These are phyloP conservation scores for Caenorhabditis macrosperma DNA, from an alignment of 2,888 invertebrate species.

Conservation along the genomic window DNA sequence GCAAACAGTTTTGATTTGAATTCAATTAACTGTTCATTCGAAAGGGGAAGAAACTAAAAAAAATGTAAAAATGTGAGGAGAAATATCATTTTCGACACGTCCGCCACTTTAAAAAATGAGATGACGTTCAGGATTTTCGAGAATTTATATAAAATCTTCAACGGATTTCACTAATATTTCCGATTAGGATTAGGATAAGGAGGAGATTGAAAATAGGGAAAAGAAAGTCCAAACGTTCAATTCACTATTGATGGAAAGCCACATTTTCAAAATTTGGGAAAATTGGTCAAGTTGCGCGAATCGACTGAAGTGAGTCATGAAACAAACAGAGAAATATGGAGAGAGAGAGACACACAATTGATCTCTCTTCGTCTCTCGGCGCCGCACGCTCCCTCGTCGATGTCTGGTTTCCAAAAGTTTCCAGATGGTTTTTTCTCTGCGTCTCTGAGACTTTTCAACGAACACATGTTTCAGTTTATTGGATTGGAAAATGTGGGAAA, in stretches of 20 bases:
- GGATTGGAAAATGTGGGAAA: neutral
- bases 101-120: neutral
- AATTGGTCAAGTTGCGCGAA: constrained; percentile 1
- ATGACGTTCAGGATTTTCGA: constrained; percentile 1
- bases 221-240: constrained; percentile 16
- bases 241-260: no score
- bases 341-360: no score
- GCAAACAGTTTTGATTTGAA: neutral
- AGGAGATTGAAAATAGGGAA: neutral
- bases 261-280: no score
- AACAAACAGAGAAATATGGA: neutral
- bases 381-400: neutral
- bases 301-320: neutral
- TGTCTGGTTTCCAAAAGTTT: constrained; percentile 6
- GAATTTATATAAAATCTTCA: neutral
- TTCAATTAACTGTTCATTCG: neutral
- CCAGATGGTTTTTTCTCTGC: constrained; percentile 13
- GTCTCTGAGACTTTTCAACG: neutral
- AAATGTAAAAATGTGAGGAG: neutral
- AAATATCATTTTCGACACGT: no score
- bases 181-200: neutral
- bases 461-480: neutral
- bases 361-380: constrained; percentile 4
- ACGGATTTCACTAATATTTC: neutral
- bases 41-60: neutral